Evolutionary conservation across 1,140 invertebrate genomes (phyloP).

Genomic region (Hestina assimilis): DNA sequence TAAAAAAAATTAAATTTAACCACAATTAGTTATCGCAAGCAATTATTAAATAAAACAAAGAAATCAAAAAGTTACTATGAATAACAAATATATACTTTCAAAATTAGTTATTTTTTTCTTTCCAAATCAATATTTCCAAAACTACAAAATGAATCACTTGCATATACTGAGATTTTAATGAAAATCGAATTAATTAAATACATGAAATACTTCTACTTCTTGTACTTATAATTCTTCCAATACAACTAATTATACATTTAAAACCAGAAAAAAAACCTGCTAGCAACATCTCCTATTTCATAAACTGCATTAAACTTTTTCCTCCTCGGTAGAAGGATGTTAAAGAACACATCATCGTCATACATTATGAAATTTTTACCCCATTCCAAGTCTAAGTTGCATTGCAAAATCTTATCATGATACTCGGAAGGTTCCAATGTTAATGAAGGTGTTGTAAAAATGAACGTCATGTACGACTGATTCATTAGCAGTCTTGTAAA

Average conservation of each 20-base stretch:
- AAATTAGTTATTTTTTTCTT: not conserved
- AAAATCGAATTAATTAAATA: no score
- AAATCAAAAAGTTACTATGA: not conserved
- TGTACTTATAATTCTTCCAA: no score
- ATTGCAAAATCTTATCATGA: conserved; percentile 51
- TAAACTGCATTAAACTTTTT: conserved; percentile 43
- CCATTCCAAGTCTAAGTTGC: conserved; percentile 54
- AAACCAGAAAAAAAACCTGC: conserved; percentile 44
- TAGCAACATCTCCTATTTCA: conserved; percentile 60
- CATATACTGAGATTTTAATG: no score
- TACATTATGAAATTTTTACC: conserved; percentile 62
- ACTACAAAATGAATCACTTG: no score
- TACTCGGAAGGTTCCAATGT: conserved; percentile 33
- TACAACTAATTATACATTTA: not conserved
- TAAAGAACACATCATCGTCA: conserved; percentile 45
- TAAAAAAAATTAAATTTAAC: conserved; percentile 31
- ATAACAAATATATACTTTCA: not conserved
- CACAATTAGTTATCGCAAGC: no score
- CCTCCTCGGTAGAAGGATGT: conserved; percentile 41
- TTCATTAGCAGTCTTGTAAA: conserved; percentile 43
- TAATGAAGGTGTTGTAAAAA: conserved; percentile 32
- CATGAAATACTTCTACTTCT: no score
- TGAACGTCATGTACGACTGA: conserved; percentile 42
- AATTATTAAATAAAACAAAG: not conserved
- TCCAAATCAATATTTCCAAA: no score